Evolutionary conservation across 2,888 invertebrate genomes (phyloP), one percentile per base, ranked within the genome.

Genomic region (Oxyscelio sp.): DNA sequence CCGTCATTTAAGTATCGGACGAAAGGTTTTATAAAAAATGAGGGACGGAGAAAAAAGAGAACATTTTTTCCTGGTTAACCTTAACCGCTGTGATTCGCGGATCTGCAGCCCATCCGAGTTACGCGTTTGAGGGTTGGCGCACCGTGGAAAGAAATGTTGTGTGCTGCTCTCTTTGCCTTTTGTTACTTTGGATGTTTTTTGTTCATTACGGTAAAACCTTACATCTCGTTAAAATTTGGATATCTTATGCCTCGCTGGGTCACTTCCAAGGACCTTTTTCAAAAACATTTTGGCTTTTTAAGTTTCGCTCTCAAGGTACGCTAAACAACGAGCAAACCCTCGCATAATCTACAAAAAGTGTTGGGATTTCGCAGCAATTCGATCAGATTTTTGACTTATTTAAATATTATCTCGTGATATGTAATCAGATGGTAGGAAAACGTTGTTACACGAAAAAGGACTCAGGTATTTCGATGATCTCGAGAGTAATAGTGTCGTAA

Each of bases 381-480:
- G 50, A 65, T 70, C 15, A 13, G 24, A 21, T 19, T 27, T 27
- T 27, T 31, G 31, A 22, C 54, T 48, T n/a, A 40, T 27, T 17
- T 24, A 22, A 27, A 40, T 45, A 40, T 65, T 54, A n/a, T 40
- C 22, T 24, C 54, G 54, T 27, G 45, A 40, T 45, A 38, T 31
- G 54, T 50, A 50, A 65, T 58, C 59, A 40, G 54, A 68, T 31
- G 31, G 34, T 21, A 31, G 21, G 24, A 22, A 0, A 13, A 63
- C 15, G 4, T 27, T 3, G 34, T 11, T 79, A 85, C 82, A 82
- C 61, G 82, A 40, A 71, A 85, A 85, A 59, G 48, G 54, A 85
- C 82, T 85, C 74, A 70, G 71, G 59, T 27, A 43, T 65, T 56
- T 79, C 75, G 82, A 79, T 85, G 74, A 85, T 79, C 75, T 82